A percentile compares a stretch with the other conserved stretches of the same genome.
Conservation (phyloP, 2,888 invertebrate genomes). For the Nymphalis c-album region DNA sequence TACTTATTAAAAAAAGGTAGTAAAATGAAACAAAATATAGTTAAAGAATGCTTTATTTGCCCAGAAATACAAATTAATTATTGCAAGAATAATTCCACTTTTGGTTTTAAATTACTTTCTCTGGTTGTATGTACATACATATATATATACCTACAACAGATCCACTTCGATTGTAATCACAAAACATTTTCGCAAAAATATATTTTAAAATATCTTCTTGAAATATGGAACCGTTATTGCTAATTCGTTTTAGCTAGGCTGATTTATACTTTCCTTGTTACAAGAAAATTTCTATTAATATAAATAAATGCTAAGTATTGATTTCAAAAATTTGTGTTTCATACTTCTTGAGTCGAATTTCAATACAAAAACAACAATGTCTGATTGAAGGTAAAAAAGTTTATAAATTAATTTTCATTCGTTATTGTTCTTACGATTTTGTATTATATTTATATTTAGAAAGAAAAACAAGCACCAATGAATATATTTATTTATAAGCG, state of each 20-base stretch:
- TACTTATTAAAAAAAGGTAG: neutral
- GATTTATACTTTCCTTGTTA: slow-evolving; percentile 45
- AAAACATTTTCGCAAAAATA: slow-evolving; percentile 77
- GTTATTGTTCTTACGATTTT: neutral
- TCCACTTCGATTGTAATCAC: slow-evolving; percentile 51
- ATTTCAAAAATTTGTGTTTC: slow-evolving; percentile 24
- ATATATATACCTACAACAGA: slow-evolving; percentile 35
- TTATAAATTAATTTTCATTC: neutral
- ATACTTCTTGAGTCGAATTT: neutral
- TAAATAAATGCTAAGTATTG: slow-evolving; percentile 43
- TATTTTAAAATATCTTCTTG: slow-evolving; percentile 66
- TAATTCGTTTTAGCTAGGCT: slow-evolving; percentile 50
- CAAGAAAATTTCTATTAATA: slow-evolving; percentile 40
- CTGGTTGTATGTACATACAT: slow-evolving; percentile 42
- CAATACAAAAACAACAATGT: neutral
- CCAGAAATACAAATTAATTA: slow-evolving; percentile 79
- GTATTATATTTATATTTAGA: neutral
- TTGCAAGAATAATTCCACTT: slow-evolving; percentile 73
- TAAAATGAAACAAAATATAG: slow-evolving; percentile 53
- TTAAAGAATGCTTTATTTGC: slow-evolving; percentile 74
- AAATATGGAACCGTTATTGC: slow-evolving; percentile 71
- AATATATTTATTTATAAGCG: slow-evolving; percentile 22
- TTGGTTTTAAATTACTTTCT: slow-evolving; percentile 57
- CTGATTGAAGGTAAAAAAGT: neutral
- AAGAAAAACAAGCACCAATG: slow-evolving; percentile 29